Evolutionary conservation across 2,113 vertebrate genomes (phyloP), one percentile per base, ranked within the genome.

Genomic region (Aegithalos caudatus): DNA sequence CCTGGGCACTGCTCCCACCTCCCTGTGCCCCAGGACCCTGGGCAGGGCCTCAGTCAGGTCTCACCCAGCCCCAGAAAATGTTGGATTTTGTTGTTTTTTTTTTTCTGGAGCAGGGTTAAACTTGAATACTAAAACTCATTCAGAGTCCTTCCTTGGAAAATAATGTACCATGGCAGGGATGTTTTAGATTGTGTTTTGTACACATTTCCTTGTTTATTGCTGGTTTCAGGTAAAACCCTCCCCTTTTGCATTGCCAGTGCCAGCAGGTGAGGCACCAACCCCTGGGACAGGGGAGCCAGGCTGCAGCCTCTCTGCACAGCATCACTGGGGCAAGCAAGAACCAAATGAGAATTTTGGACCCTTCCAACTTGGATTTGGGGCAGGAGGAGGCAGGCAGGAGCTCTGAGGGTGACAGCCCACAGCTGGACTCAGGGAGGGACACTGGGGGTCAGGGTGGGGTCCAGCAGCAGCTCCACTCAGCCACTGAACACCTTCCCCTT

Each of bases 221-320:
- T 64, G 10, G 6, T 67, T n/a, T 74, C 20, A 47, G 14, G 33
- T 29, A 22, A 25, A 3, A 12, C 0, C 1, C 19, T 6, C 9
- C 8, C 3, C 1, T 35, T 29, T 9, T 33, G 29, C n/a, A 5
- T 2, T 45, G 51, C 38, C 56, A 37, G 62, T 12, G 44, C 12
- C 22, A 37, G n/a, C 1, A 11, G 24, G n/a, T n/a, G n/a, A n/a
- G n/a, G n/a, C n/a, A n/a, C n/a, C n/a, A n/a, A n/a, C n/a, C n/a
- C n/a, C n/a, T n/a, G n/a, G n/a, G 19, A 7, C 38, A 29, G 23
- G 16, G 33, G 2, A 78, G 9, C 12, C 31, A 14, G 0, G 0
- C 4, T 44, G 37, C 64, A 54, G 35, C 25, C 35, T 2, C 45
- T 72, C 44, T 81, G 50, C 18, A 82, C n/a, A 67, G 28, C 48